Evolutionary conservation across 2,888 invertebrate genomes (phyloP), one percentile per base, ranked within the genome.

Genomic region (Dasypolia templi): DNA sequence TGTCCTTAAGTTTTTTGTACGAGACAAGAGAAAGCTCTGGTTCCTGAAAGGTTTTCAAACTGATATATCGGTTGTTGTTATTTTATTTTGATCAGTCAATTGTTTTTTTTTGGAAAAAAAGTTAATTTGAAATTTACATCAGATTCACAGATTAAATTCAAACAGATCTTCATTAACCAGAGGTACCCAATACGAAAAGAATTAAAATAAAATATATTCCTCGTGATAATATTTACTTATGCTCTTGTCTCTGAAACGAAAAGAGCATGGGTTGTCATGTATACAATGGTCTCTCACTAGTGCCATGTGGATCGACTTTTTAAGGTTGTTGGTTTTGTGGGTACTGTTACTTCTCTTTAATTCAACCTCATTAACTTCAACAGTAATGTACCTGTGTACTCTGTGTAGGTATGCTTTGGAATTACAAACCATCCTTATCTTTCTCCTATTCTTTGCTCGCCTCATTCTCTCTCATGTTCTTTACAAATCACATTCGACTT

Each of bases 401-500:
- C 2, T 29, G 5, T 44, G 29, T 12, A 32, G 11, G 17, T 22
- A 0, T 19, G 6, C n/a, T 35, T n/a, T 35, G n/a, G n/a, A 32
- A 11, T 49, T 32, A n/a, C 17, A 32, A n/a, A n/a, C 3, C 6
- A 17, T 49, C 22, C 14, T 5, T 9, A 46, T 32, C 14, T 17
- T 9, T n/a, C 6, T 19, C 17, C 17, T n/a, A n/a, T 12, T 1
- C 12, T n/a, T 6, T 35, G 3, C 0, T 12, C n/a, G 19, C n/a
- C n/a, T 19, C 19, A 26, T 51, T 39, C 4, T 46, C 12, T 32
- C 49, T 17, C 17, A 64, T n/a, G 17, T 56, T 2, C 22, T 29
- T 19, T 14, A 32, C 17, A 72, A 72, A 59, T 64, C n/a, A 17
- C 51, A 35, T 39, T 22, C 39, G 17, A 61, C 19, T 62, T 49